Conservation (phyloP, 1,140 invertebrate species). For the Daktulosphaira vitifoliae region DNA sequence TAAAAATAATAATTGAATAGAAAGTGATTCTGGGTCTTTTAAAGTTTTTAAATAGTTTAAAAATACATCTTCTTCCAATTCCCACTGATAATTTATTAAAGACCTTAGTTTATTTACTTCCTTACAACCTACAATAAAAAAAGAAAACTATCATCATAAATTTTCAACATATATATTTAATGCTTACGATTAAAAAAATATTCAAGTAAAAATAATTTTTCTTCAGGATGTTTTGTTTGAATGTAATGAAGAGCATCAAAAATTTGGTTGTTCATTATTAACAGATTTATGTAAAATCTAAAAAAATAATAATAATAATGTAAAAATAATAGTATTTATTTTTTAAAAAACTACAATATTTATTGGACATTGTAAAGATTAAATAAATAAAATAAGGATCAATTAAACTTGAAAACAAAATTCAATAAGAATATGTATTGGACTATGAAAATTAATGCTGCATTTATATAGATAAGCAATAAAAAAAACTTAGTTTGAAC, state of each 20-base stretch:
- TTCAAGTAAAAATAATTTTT: constrained; percentile 7
- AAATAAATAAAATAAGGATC: too few species aligned
- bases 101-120: constrained; percentile 6
- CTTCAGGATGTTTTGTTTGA: neutral
- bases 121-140: constrained; percentile 4
- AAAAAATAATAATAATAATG: neutral
- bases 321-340: too few species aligned
- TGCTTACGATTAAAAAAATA: constrained; percentile 21
- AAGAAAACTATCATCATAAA: neutral
- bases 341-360: too few species aligned
- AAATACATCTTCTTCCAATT: constrained; percentile 9
- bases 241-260: constrained; percentile 4
- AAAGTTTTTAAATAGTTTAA: neutral
- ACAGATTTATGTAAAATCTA: constrained; percentile 17
- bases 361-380: too few species aligned
- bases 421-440: too few species aligned
- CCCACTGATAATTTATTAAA: neutral
- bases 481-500: too few species aligned
- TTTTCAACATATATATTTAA: neutral
- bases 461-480: too few species aligned
- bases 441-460: too few species aligned
- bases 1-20: constrained; percentile 7
- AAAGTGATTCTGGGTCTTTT: constrained; percentile 2
- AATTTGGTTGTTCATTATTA: constrained; percentile 6
- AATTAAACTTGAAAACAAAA: too few species aligned